A percentile compares a stretch with the other conserved stretches of the same genome.
These are phyloP conservation scores for Notechis scutatus DNA, from an alignment of 2,113 vertebrate genomes.

Conservation along the genomic window DNA sequence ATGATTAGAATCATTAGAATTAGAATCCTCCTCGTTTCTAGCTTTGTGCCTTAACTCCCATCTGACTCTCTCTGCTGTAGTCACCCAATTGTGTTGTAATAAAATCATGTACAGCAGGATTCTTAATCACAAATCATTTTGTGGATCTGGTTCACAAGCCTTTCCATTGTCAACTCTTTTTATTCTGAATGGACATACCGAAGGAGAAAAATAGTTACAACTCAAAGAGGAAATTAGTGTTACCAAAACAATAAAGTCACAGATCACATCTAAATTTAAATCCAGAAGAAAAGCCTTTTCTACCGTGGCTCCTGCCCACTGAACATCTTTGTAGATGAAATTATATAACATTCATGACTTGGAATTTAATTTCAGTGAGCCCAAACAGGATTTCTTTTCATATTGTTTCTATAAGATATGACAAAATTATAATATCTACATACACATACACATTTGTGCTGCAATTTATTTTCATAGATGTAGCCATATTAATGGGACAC, in stretches of 20 bases:
- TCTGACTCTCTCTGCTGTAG: not conserved
- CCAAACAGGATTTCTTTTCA: not conserved
- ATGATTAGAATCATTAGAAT: not conserved
- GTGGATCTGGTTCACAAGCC: not conserved
- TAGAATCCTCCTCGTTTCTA: not conserved
- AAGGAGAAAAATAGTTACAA: not conserved
- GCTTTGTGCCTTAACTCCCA: not conserved
- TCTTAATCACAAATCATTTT: not conserved
- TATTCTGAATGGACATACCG: not conserved
- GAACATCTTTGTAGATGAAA: no score
- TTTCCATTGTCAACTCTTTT: not conserved
- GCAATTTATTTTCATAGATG: not conserved
- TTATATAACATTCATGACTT: not conserved
- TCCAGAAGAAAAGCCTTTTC: not conserved
- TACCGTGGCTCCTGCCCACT: no score
- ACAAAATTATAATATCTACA: not conserved
- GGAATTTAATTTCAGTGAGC: not conserved
- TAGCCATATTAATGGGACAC: not conserved
- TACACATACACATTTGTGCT: not conserved
- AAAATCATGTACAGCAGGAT: not conserved
- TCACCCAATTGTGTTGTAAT: not conserved
- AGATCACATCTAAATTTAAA: not conserved
- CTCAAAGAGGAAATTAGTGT: not conserved
- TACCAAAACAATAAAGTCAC: not conserved
- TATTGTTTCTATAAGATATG: not conserved